Base-by-base conservation (phyloP, 2,113 vertebrate species). In the Percopsis transmontana region DNA sequence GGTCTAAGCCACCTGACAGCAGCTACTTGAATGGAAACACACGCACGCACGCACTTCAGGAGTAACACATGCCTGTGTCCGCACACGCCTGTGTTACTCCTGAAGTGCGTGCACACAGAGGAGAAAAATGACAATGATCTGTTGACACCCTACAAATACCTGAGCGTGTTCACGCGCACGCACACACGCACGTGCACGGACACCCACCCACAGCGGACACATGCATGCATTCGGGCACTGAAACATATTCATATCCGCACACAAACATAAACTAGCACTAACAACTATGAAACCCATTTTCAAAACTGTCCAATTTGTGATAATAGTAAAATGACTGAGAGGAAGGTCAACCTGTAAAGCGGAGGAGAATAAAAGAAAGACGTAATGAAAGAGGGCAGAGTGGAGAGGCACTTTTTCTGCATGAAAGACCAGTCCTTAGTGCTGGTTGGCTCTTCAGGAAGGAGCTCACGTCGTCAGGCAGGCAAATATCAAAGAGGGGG, bases 401-500 rank as follows among this genome's bases (percentile, higher is more conserved):
- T n/a, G 7, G 4, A 33, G 27, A 33, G 27, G 27, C 2, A 2
- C 27, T 33, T 4, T 7, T 33, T 2, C 27, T 33, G 27, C 8
- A 33, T 7, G 8, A 33, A 33, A 33, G 27, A 33, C 27, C 0
- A 33, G 27, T 33, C 8, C 4, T 1, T 33, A 33, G 4, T 33
- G 5, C 27, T 33, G 27, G 27, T 33, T 0, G 27, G 27, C 27
- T 33, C 5, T 33, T 6, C 8, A 33, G 8, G 27, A 33, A 33
- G 27, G 27, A 33, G 27, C 5, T 6, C 27, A 33, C 27, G 21
- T 24, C 13, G 14, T 27, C 12, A 9, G 66, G 58, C 0, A 67
- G 58, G 68, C 16, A 64, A 5, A 66, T 19, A 13, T 71, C 68
- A 83, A 75, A 72, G 65, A 63, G 38, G 44, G 18, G 50, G 68